Percentiles rank a stretch among this genome's conserved stretches.
Conservation (phyloP, 2,888 invertebrate genomes). For the Patella ulyssiponensis region DNA sequence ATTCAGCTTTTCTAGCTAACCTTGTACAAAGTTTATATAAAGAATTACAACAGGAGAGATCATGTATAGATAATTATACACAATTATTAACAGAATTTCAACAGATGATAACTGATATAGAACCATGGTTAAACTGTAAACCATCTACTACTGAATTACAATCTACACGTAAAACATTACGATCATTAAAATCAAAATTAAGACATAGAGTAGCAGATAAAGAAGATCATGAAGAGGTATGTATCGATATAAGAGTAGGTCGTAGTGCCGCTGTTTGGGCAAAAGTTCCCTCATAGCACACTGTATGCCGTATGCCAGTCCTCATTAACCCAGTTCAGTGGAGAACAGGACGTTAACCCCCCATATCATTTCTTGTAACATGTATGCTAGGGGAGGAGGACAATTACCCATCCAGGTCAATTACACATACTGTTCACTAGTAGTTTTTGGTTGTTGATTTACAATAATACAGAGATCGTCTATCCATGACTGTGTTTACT, state of each 20-base stretch:
- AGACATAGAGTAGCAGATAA: conserved; percentile 65
- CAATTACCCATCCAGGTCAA: no score
- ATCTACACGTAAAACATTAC: conserved; percentile 51
- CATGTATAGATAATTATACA: conserved; percentile 49
- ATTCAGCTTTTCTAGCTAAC: conserved; percentile 53
- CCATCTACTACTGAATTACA: conserved; percentile 54
- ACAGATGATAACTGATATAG: conserved; percentile 46
- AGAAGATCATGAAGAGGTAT: conserved; percentile 65
- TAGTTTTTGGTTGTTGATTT: no score
- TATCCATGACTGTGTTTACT: no score
- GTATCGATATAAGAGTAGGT: not conserved
- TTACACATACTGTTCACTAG: no score
- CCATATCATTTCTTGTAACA: no score
- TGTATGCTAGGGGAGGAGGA: no score
- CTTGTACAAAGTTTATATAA: conserved; percentile 52
- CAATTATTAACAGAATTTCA: conserved; percentile 49
- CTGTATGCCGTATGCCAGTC: no score
- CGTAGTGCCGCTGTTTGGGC: no score
- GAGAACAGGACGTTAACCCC: no score
- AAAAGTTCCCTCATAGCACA: no score
- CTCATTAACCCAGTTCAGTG: no score
- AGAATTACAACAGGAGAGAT: conserved; percentile 51
- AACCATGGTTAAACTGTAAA: conserved; percentile 57
- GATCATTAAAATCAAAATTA: conserved; percentile 61
- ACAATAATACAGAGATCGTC: no score